A percentile compares a stretch with the other conserved stretches of the same genome.
These are phyloP conservation scores for Pheosia gnoma DNA, from an alignment of 2,888 invertebrate genomes.

Conservation along the genomic window DNA sequence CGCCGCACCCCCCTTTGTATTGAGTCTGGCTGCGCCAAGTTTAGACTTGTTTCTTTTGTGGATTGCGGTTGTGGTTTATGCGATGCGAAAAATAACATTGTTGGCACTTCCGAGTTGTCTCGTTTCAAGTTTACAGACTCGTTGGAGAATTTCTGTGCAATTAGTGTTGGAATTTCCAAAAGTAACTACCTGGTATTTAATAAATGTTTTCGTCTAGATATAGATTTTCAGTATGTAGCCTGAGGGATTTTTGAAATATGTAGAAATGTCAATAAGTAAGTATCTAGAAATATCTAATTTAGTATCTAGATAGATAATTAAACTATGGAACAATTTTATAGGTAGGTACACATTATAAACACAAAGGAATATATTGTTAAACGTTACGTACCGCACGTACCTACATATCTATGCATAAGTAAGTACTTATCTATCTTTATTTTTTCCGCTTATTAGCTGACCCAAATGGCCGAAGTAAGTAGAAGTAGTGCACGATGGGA, in stretches of 20 bases:
- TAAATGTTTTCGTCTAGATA: background rate
- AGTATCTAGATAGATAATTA: too few species aligned
- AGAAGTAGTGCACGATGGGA: constrained; percentile 43
- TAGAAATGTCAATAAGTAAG: too few species aligned
- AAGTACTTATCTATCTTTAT: background rate
- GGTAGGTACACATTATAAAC: too few species aligned
- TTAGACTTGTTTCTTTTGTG: constrained; percentile 76
- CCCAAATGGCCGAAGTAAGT: constrained; percentile 14
- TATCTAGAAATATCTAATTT: too few species aligned
- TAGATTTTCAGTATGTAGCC: too few species aligned
- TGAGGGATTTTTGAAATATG: too few species aligned
- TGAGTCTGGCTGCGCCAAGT: constrained; percentile 61
- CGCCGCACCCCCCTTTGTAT: constrained; percentile 44
- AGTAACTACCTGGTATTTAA: background rate
- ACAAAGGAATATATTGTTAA: too few species aligned
- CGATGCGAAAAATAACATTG: constrained; percentile 71
- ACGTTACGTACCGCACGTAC: too few species aligned
- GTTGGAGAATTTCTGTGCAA: constrained; percentile 5
- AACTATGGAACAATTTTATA: too few species aligned
- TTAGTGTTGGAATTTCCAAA: constrained; percentile 4
- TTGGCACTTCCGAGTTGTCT: constrained; percentile 49
- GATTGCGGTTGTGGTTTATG: constrained; percentile 63
- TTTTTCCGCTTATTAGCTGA: background rate
- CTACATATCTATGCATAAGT: background rate
- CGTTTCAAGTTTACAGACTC: constrained; percentile 33